These are phyloP conservation scores for Drosophila burlai DNA, from an alignment of 1,140 invertebrate genomes.

Conservation along the genomic window DNA sequence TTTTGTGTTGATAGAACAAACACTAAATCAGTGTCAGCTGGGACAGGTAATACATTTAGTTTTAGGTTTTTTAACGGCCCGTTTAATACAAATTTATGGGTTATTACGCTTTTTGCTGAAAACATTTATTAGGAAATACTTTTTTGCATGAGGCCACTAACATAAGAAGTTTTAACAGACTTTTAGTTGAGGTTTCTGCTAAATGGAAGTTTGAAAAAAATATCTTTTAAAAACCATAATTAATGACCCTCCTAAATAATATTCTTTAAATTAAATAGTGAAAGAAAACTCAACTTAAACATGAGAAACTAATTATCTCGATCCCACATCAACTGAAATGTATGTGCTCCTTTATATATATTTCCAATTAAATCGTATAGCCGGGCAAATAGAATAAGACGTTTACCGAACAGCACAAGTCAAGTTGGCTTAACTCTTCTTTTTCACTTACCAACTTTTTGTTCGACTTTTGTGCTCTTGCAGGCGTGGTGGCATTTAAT, in stretches of 20 bases:
- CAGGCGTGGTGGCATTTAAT: conserved; percentile 57
- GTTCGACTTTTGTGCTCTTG: conserved; percentile 4
- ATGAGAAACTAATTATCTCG: neutral
- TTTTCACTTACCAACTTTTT: conserved; percentile 35
- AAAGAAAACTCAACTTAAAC: neutral
- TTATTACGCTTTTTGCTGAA: neutral
- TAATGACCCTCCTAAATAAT: neutral
- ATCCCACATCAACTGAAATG: neutral
- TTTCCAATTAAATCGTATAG: conserved; percentile 23
- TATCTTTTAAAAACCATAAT: neutral
- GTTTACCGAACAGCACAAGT: conserved; percentile 28
- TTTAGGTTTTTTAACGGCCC: neutral
- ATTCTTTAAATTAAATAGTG: neutral
- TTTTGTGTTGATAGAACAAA: neutral
- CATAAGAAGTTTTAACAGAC: neutral
- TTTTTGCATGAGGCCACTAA: neutral
- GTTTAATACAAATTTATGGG: conserved; percentile 1
- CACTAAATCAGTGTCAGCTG: conserved; percentile 11
- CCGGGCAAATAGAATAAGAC: conserved; percentile 22
- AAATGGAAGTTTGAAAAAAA: neutral
- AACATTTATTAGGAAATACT: neutral
- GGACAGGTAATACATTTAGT: conserved; percentile 1
- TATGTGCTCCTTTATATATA: neutral
- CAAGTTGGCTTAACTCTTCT: conserved; percentile 23
- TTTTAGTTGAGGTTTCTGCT: too few relatives aligned